A percentile compares a stretch with the other conserved stretches of the same genome.
These are phyloP conservation scores for Teinopalpus imperialis DNA, from an alignment of 2,888 invertebrate genomes.

Conservation along the genomic window DNA sequence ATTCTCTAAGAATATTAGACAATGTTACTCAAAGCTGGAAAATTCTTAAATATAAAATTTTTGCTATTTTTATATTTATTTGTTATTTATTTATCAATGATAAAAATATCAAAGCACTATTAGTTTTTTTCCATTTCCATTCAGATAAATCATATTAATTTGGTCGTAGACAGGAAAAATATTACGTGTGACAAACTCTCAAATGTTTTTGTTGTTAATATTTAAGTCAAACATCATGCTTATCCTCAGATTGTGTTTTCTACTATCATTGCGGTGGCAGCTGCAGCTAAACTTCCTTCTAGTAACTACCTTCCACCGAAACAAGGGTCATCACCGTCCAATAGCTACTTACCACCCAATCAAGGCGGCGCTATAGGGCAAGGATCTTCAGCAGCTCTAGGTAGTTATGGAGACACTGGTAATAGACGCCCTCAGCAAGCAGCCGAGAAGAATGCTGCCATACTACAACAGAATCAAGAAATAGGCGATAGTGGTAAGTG, in stretches of 20 bases:
- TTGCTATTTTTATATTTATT: no score
- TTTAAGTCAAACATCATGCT: no score
- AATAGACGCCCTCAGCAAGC: slow-evolving; percentile 55
- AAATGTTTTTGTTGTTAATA: not conserved
- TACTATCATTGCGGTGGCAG: slow-evolving; percentile 42
- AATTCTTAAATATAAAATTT: no score
- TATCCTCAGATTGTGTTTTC: slow-evolving; percentile 47
- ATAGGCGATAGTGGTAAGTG: slow-evolving; percentile 56
- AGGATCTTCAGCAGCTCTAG: slow-evolving; percentile 25
- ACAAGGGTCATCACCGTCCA: slow-evolving; percentile 10
- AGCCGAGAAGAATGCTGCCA: slow-evolving; percentile 53
- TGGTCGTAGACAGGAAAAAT: no score
- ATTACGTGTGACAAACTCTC: not conserved
- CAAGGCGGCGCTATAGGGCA: slow-evolving; percentile 29
- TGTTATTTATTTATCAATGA: no score
- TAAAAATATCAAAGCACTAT: no score
- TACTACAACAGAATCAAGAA: slow-evolving; percentile 55
- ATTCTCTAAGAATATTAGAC: no score
- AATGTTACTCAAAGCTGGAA: no score
- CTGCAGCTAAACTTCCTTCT: slow-evolving; percentile 56
- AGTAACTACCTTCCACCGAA: slow-evolving; percentile 39
- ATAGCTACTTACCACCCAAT: slow-evolving; percentile 45
- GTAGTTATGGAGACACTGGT: slow-evolving; percentile 36
- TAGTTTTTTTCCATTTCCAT: no score
- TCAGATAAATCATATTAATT: no score